Percentiles rank a stretch among this genome's conserved stretches.
These are phyloP conservation scores for Drosophila multiciliata DNA, from an alignment of 2,888 invertebrate genomes.

Conservation along the genomic window DNA sequence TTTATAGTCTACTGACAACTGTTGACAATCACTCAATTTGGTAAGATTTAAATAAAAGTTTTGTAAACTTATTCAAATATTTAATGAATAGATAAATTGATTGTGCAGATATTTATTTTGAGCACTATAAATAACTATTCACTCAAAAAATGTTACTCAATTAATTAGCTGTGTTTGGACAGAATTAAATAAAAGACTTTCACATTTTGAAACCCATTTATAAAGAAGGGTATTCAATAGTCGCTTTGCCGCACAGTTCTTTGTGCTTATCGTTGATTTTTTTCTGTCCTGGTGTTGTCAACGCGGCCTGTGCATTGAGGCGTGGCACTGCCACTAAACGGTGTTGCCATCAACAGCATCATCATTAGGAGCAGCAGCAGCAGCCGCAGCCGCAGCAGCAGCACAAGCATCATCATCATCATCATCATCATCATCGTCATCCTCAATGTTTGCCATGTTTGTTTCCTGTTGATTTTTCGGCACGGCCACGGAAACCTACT, in stretches of 20 bases:
- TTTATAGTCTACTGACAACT: too few relatives aligned
- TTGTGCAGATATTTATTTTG: not conserved
- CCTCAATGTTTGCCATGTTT: conserved; percentile 58
- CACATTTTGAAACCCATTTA: not conserved
- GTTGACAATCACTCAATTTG: not conserved
- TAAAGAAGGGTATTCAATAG: conserved; percentile 2
- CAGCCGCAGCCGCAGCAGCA: conserved; percentile 23
- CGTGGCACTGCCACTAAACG: conserved; percentile 69
- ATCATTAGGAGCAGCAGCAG: conserved; percentile 9
- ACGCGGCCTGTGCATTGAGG: conserved; percentile 63
- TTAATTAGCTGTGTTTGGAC: not conserved
- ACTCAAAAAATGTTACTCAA: not conserved
- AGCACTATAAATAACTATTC: not conserved
- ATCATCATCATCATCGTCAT: conserved; percentile 6
- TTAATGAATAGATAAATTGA: not conserved
- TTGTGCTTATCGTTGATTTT: conserved; percentile 1
- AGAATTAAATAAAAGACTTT: not conserved
- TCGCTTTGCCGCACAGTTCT: not conserved
- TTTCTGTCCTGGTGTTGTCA: conserved; percentile 54
- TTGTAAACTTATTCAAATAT: too few relatives aligned
- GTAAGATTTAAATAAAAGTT: too few relatives aligned
- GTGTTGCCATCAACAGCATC: conserved; percentile 50
- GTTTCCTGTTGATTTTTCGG: conserved; percentile 80
- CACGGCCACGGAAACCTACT: conserved; percentile 67
- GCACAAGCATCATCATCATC: conserved; percentile 22